phyloP scores from a whole-genome alignment of 2,113 vertebrate species.

The Rhinopithecus roxellana region DNA sequence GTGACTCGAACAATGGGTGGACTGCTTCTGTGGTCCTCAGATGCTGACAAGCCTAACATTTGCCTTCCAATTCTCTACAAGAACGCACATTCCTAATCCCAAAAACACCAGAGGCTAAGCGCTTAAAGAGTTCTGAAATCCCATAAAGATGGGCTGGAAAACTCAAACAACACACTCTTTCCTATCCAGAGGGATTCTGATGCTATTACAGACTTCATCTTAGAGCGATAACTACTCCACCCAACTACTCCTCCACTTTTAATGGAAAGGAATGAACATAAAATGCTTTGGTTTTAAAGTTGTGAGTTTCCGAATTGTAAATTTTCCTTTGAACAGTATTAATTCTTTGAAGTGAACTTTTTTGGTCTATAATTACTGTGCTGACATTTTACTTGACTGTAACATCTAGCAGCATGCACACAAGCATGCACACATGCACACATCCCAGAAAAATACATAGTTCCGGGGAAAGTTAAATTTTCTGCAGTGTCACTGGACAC shows the following conservation, averaged over 20 bases:
- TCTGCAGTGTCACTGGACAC: background rate
- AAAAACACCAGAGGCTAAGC: constrained; percentile 7
- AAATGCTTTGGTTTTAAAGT: constrained; percentile 41
- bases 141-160: constrained; percentile 32
- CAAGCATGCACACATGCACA: background rate
- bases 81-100: background rate
- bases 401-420: background rate
- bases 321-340: background rate
- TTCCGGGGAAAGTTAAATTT: background rate
- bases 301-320: background rate
- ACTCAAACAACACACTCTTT: background rate
- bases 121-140: constrained; percentile 29
- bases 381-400: background rate
- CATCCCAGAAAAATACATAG: background rate
- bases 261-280: background rate
- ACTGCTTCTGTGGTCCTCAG: background rate
- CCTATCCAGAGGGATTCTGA: constrained; percentile 15
- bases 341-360: background rate
- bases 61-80: background rate
- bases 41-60: background rate
- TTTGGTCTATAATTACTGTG: background rate
- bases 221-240: background rate
- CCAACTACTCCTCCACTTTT: no score
- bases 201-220: background rate
- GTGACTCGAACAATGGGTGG: background rate